Evolutionary conservation across 35 echinoderm and acorn worm species (phyloP), one percentile per base, ranked within the genome.

Genomic region (Lytechinus variegatus): DNA sequence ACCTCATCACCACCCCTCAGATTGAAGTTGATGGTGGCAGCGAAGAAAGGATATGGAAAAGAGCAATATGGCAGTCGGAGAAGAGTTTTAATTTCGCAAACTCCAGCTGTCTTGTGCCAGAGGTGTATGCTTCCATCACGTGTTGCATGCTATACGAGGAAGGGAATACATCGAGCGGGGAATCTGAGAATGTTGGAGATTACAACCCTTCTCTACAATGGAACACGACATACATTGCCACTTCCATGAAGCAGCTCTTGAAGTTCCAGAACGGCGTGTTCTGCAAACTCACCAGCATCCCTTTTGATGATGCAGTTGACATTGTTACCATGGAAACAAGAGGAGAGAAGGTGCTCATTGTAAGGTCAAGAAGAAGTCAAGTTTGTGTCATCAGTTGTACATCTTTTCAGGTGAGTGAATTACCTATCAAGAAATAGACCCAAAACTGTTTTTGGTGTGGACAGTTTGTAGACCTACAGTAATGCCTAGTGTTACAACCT

Each of bases 161-260:
- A 51, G 29, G 33, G 13, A 9, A 58, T 13, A 58, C 13, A 13
- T 44, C 52, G 7, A 10, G 33, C 24, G 29, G 9, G 16, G 88
- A 90, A 52, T 12, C 28, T 52, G 88, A 90, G 88, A 5, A 9
- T 12, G 1, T 9, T 90, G 88, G 28, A 90, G 66, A 79, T 6
- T 24, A 16, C 66, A 16, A 24, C 19, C 66, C 66, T 5, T 24
- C 24, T 10, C 27, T 52, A 90, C 16, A 44, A 33, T 54, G 10
- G 52, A 90, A 90, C 88, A 52, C 52, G 0, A 9, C 88, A 7
- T 33, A 90, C 24, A 21, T 90, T 14, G 88, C 88, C 10, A 90
- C 88, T 14, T 90, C 88, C 29, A 90, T 90, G 88, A 90, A 54
- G 24, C 88, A 90, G 88, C 88, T 90, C 29, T 90, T 90, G 88